Base-by-base conservation (phyloP, 2,797 vertebrate genomes). In the Cossypha dichroa region DNA sequence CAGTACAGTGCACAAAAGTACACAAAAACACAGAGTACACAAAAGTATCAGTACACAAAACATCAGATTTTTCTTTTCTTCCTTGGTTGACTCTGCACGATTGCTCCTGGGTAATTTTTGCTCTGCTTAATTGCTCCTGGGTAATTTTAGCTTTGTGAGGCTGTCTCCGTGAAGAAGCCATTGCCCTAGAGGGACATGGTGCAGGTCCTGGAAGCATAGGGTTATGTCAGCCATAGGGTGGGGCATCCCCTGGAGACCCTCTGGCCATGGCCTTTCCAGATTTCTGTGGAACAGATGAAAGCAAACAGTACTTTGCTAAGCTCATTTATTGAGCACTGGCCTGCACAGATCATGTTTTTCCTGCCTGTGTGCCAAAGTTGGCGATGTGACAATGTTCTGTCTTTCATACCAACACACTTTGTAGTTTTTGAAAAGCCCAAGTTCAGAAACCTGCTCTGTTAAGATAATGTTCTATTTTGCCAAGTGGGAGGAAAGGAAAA, bases 111-210 rank as follows among this genome's bases (percentile, higher is more conserved):
- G 7, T 66, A 13, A 31, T 29, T 52, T 69, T 51, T 28, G 15
- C 43, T 64, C 41, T 28, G 17, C 43, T 64, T 10, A 8, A 23
- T 51, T 77, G 21, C 4, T 26, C 19, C 38, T 41, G 40, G 8
- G 6, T 69, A 13, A 31, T 29, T 52, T 69, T 51, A 69, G 38
- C 34, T 79, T 73, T 1, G 0, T 49, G 51, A 58, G 28, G 7
- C 68, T 56, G 8, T n/a, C 28, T 85, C 26, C 86, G 31, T 52
- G 45, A 86, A 16, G 23, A 22, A 87, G 10, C n/a, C 1, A 2
- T 36, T 1, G 0, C 31, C 25, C 13, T 40, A 8, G 31, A 49
- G 12, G 22, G 10, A 6, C 1, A 0, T 33, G 33, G 7, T 46
- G 11, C 10, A 6, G 5, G 6, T 28, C 51, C 9, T 76, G 36